These are phyloP conservation scores for Platycnemis pennipes DNA, from an alignment of 2,888 invertebrate genomes.

Conservation along the genomic window DNA sequence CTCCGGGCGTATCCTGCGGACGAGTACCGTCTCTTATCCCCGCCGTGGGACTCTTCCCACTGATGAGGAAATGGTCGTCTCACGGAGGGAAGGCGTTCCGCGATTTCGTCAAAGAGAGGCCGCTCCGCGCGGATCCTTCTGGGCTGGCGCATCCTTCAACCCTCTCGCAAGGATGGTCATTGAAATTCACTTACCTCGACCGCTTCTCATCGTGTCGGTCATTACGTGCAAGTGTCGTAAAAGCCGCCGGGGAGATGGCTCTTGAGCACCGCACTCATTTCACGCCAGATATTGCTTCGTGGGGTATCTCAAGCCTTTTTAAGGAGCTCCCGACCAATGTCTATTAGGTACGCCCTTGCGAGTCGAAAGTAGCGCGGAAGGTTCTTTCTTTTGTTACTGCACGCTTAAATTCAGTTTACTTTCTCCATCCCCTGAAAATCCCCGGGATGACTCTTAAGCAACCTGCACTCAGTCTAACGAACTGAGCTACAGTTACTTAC, in stretches of 20 bases:
- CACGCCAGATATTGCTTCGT: neutral
- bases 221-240: neutral
- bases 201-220: conserved; percentile 9
- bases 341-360: neutral
- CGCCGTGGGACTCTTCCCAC: neutral
- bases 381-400: too few relatives aligned
- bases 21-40: neutral
- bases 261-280: neutral
- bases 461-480: too few relatives aligned
- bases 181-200: neutral
- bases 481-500: too few relatives aligned
- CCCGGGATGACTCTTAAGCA: too few relatives aligned
- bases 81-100: too few relatives aligned
- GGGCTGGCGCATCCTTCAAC: neutral
- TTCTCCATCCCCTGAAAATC: too few relatives aligned
- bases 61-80: neutral
- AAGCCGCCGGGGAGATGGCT: neutral
- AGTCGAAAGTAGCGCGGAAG: too few relatives aligned
- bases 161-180: neutral
- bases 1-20: neutral
- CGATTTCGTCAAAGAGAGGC: neutral
- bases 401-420: too few relatives aligned
- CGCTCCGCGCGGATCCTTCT: neutral
- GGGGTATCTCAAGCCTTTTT: neutral
- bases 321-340: neutral